Conservation (phyloP, 2,797 vertebrate species). For the Myotis myotis region DNA sequence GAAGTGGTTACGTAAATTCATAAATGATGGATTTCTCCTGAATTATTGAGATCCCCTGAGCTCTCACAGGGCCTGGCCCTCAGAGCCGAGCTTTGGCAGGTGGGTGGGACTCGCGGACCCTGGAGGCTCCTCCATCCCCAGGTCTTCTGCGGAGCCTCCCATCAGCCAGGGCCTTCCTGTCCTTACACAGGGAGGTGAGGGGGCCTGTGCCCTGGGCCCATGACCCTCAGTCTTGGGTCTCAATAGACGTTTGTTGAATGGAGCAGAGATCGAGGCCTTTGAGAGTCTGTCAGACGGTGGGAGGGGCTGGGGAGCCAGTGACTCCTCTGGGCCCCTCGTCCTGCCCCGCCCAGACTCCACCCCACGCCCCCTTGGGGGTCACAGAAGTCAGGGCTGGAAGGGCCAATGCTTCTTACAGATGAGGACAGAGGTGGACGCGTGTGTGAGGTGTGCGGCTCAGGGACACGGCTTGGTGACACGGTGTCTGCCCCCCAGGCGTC, state of each 20-base stretch:
- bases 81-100: not conserved
- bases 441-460: not conserved
- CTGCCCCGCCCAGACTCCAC: not conserved
- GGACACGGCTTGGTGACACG: fast-evolving
- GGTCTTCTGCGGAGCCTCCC: not conserved
- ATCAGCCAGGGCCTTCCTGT: not conserved
- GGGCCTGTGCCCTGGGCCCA: not conserved
- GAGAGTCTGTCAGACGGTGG: not conserved
- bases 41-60: slow-evolving; percentile 65
- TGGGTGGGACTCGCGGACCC: not conserved
- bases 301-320: not conserved
- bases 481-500: not conserved
- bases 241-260: not conserved
- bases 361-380: fast-evolving
- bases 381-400: not conserved
- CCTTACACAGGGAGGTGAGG: fast-evolving
- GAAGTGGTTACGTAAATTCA: slow-evolving; percentile 59
- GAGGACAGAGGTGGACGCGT: not conserved
- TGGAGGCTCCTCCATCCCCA: not conserved
- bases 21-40: slow-evolving; percentile 67
- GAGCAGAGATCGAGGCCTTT: not conserved
- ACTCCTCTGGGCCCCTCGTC: not conserved
- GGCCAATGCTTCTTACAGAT: not conserved
- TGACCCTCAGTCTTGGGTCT: not conserved
- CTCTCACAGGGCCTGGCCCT: slow-evolving; percentile 17